Conservation (phyloP, 1,140 invertebrate genomes). For the Teleogryllus occipitalis region DNA sequence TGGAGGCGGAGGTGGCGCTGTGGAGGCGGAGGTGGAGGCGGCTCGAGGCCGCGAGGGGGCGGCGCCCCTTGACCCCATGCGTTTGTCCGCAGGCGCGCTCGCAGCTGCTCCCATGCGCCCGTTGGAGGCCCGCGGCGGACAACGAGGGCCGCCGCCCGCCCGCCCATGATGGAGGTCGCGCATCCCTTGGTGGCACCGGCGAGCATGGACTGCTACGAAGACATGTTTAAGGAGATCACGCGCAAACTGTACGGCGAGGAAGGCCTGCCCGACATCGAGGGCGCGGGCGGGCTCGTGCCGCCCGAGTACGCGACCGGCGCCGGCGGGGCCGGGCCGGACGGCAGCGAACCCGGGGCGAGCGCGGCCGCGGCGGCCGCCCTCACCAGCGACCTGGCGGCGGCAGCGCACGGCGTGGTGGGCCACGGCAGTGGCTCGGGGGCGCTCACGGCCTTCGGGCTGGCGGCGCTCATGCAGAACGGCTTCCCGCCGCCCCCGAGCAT, state of each 20-base stretch:
- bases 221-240: conserved; percentile 81
- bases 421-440: conserved; percentile 55
- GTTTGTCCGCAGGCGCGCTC: neutral
- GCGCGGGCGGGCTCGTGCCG: conserved; percentile 48
- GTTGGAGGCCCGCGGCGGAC: neutral
- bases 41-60: too few species aligned
- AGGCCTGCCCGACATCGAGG: conserved; percentile 45
- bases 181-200: conserved; percentile 41
- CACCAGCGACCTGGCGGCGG: neutral
- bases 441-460: conserved; percentile 54
- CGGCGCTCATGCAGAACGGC: conserved; percentile 62
- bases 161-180: conserved; percentile 32
- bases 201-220: conserved; percentile 55
- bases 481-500: conserved; percentile 43
- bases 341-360: too few species aligned
- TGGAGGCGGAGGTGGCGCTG: neutral
- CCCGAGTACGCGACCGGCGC: conserved; percentile 51
- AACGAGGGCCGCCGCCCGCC: neutral
- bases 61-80: neutral
- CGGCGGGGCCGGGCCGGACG: conserved; percentile 33
- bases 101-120: neutral
- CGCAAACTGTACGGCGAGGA: conserved; percentile 83
- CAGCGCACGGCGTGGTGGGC: conserved; percentile 25
- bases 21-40: too few species aligned
- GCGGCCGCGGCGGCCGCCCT: neutral